Percentiles rank a stretch among this genome's conserved stretches.
Conservation (phyloP, 1,140 invertebrate species). For the Drosophila takahashii region DNA sequence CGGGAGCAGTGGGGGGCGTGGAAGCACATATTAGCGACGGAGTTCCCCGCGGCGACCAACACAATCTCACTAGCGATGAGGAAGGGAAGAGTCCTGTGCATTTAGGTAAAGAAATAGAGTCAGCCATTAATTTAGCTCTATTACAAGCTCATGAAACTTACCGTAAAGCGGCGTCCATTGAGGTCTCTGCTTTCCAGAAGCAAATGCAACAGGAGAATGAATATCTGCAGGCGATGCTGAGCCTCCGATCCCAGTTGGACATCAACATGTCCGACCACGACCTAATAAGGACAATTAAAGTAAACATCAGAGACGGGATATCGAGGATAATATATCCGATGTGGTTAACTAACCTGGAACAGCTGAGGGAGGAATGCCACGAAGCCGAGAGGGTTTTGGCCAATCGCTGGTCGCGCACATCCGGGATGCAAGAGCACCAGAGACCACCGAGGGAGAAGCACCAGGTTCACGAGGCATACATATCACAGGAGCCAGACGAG, state of each 20-base stretch:
- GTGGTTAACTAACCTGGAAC: neutral
- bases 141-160: neutral
- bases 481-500: too few relatives aligned
- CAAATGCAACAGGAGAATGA: neutral
- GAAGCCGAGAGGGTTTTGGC: neutral
- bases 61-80: conserved; percentile 1
- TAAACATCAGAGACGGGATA: neutral
- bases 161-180: neutral
- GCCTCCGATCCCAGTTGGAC: neutral
- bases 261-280: neutral
- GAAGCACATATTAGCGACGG: neutral
- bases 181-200: neutral
- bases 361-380: neutral
- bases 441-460: neutral
- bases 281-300: neutral
- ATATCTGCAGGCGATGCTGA: too few relatives aligned
- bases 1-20: too few relatives aligned
- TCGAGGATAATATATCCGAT: conserved; percentile 1
- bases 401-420: neutral
- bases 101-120: neutral
- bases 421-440: neutral
- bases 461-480: neutral
- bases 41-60: neutral
- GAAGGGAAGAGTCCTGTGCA: neutral
- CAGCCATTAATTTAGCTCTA: conserved; percentile 1